Evolutionary conservation across 2,113 vertebrate genomes (phyloP), one percentile per base, ranked within the genome.

Genomic region (Syngnathoides biaculeatus): DNA sequence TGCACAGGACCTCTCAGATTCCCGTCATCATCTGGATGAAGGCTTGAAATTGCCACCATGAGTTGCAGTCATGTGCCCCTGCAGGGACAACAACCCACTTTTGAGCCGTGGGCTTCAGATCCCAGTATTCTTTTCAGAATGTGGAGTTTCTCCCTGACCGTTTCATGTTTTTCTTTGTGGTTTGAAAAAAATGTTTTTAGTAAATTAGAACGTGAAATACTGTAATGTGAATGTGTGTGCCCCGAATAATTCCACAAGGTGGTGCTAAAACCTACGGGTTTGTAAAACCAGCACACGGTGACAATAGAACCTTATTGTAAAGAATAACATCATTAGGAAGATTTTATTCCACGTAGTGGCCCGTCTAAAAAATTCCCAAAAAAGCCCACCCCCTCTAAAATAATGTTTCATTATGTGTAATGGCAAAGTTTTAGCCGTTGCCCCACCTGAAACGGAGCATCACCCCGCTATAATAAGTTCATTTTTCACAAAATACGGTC

Each of bases 21-120:
- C 7, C 11, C 64, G 30, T 35, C 30, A 71, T 38, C 60, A n/a
- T 17, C 22, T 24, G 20, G 14, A 70, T 67, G 7, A 61, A 84
- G 43, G 79, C 81, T 68, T 88, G 80, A 90, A 89, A 91, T 89
- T 62, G 71, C 30, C 77, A 70, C 69, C 85, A 89, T 83, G 89
- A 66, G 78, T 75, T 80, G 73, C 77, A 79, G 53, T 84, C 84
- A 86, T 84, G 80, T 74, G 87, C 8, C 22, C 57, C 38, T 68
- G 12, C 22, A 56, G 9, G 42, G 69, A 42, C 71, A 75, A 86
- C 76, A 74, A 74, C 15, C 43, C 35, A 57, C 74, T 58, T 69
- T 69, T 85, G 56, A 81, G 40, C 4, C 0, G 56, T 15, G 53
- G 27, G n/a, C 53, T 17, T 30, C 42, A 40, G 66, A 39, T 75